Percentiles rank a stretch among this genome's conserved stretches.
phyloP scores from a whole-genome alignment of 2,797 vertebrate genomes.

The Gymnothorax reevesii region DNA sequence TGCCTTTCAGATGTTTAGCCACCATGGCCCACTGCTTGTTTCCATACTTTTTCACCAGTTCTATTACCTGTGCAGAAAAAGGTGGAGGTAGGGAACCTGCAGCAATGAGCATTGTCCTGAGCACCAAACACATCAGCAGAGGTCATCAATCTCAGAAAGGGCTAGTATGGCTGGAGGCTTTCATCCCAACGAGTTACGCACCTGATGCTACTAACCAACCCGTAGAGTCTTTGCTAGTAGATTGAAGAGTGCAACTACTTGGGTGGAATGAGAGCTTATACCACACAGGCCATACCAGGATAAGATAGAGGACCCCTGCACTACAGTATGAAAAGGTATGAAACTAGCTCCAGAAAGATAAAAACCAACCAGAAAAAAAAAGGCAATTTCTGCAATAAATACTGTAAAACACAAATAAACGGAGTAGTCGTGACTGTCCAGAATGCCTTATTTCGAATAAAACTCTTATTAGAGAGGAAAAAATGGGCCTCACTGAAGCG shows the following conservation, averaged over 20 bases:
- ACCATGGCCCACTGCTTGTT: slow-evolving; percentile 96
- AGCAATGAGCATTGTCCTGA: background rate
- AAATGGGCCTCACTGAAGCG: no score
- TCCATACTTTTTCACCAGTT: slow-evolving; percentile 91
- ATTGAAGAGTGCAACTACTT: no score
- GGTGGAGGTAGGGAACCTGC: background rate
- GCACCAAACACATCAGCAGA: background rate
- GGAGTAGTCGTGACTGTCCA: background rate
- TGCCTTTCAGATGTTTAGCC: slow-evolving; percentile 93
- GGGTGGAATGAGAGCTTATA: no score
- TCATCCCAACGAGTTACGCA: no score
- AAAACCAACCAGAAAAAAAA: background rate
- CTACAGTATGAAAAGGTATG: background rate
- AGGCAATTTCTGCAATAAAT: background rate
- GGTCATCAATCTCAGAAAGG: no score
- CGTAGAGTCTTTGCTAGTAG: no score
- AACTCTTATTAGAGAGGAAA: no score
- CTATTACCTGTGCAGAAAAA: slow-evolving; percentile 80
- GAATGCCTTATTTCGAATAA: no score
- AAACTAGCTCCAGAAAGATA: background rate
- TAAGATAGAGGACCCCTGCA: no score
- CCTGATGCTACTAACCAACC: no score
- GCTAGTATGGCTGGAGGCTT: no score
- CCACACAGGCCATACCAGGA: no score
- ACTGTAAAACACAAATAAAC: background rate